A percentile compares a stretch with the other conserved stretches of the same genome.
Evolutionary conservation across 2,797 vertebrate species (phyloP).

Genomic region (Tangara arthus): DNA sequence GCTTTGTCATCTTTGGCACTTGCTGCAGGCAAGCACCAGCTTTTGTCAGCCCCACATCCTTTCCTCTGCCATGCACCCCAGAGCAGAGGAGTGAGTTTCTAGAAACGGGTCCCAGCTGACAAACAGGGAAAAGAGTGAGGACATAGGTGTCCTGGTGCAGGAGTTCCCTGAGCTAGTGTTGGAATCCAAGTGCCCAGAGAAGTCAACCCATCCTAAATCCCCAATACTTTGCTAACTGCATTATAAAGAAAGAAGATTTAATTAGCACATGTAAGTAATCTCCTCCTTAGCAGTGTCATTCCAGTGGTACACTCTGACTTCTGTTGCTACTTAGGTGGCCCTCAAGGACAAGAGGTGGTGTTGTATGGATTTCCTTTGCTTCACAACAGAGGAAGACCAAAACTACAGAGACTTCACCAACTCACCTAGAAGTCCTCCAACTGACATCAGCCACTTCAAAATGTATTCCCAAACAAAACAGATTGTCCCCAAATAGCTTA

Average conservation of each 20-base stretch:
- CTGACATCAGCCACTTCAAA: background rate
- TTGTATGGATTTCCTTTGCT: background rate
- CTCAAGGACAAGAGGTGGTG: background rate
- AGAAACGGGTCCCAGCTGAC: background rate
- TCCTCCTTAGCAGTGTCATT: background rate
- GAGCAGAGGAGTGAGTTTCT: background rate
- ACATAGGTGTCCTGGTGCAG: background rate
- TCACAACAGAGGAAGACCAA: background rate
- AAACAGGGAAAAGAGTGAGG: background rate
- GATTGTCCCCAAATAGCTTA: background rate
- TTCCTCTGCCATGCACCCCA: background rate
- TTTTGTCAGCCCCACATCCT: background rate
- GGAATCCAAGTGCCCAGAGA: background rate
- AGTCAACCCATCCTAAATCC: background rate
- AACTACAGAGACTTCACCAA: background rate
- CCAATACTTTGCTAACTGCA: background rate
- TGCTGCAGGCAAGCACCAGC: background rate
- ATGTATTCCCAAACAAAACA: background rate
- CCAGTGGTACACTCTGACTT: background rate
- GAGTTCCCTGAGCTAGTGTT: background rate
- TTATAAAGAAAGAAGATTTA: background rate
- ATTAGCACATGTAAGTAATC: background rate
- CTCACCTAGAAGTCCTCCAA: background rate
- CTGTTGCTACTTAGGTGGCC: accelerated
- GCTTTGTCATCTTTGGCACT: background rate